Evolutionary conservation across 2,888 invertebrate species (phyloP), one percentile per base, ranked within the genome.

Genomic region (Neoitamus cyanurus): DNA sequence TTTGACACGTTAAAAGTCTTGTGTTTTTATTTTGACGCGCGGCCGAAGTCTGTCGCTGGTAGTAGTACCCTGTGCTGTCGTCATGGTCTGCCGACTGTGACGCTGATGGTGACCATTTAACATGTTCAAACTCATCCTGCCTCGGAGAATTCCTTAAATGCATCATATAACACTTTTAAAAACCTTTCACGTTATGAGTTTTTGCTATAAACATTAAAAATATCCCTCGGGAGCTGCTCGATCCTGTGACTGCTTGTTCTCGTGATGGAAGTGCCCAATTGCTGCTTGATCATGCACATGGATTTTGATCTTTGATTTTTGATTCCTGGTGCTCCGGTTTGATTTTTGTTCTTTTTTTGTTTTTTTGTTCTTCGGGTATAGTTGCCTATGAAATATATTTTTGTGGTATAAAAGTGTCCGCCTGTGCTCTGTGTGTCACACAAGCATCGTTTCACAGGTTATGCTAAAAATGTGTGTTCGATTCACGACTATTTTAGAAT

Each of bases 11-110:
- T 69, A 82, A 69, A 69, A 69, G 31, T 68, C 36, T 25, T 25
- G n/a, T 15, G 11, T 34, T 69, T 85, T 85, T 46, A 85, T 84
- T 82, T 85, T 85, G 80, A 85, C 85, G 75, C 85, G 85, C 28
- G 85, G 84, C 28, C 84, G 84, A 80, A 78, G 73, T 72, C 82
- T 84, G 28, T 82, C 82, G 69, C 58, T 84, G 80, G 25, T 84
- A 70, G 73, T 58, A 82, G 25, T 11, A 20, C 34, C 72, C 80
- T 73, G 58, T 75, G 68, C 28, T 72, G 83, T 20, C 34, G 69
- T 68, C 34, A 34, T 28, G 13, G 15, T 42, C 28, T 84, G 77
- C 7, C 20, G 28, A 46, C 31, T 13, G n/a, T 72, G 72, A 20
- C 48, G 31, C 20, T 15, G 83, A 73, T 48, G 37, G 25, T 72